Evolutionary conservation across 2,888 invertebrate genomes (phyloP).

Genomic region (Ptychoptera albimana): DNA sequence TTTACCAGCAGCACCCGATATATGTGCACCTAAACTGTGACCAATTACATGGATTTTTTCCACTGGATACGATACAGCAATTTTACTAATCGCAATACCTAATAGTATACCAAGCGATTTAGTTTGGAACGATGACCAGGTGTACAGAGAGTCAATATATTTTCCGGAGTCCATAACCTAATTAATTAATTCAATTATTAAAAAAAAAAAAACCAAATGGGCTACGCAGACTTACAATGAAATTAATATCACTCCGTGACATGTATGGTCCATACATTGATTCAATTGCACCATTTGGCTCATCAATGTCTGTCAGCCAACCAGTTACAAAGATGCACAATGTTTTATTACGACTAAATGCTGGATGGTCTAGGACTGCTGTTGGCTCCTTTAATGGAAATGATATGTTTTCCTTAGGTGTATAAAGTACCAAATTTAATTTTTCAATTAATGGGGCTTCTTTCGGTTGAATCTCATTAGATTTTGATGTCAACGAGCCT

Average conservation of each 20-base stretch:
- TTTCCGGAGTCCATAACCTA: slow-evolving; percentile 23
- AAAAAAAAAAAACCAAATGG: neutral
- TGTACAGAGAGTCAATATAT: slow-evolving; percentile 24
- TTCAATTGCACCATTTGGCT: slow-evolving; percentile 18
- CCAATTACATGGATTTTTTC: slow-evolving; percentile 26
- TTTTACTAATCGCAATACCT: slow-evolving; percentile 18
- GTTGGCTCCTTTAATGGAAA: slow-evolving; percentile 20
- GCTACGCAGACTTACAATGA: slow-evolving; percentile 19
- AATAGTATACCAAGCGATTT: slow-evolving; percentile 23
- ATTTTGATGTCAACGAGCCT: slow-evolving; percentile 23
- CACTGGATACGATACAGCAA: slow-evolving; percentile 18
- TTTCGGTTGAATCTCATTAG: slow-evolving; percentile 17
- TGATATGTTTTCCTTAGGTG: slow-evolving; percentile 17
- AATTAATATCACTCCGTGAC: slow-evolving; percentile 24
- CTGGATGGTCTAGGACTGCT: slow-evolving; percentile 21
- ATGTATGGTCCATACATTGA: slow-evolving; percentile 22
- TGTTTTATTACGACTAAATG: slow-evolving; percentile 20
- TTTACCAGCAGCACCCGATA: slow-evolving; percentile 10
- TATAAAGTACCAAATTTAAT: slow-evolving; percentile 23
- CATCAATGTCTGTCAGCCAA: slow-evolving; percentile 25
- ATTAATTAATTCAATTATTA: neutral
- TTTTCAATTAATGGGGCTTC: slow-evolving; percentile 19
- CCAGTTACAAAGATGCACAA: slow-evolving; percentile 26
- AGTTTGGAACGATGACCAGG: slow-evolving; percentile 28
- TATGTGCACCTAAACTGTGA: slow-evolving; percentile 9